These are phyloP conservation scores for Drosophila picticornis DNA, from an alignment of 2,888 invertebrate species.

Conservation along the genomic window DNA sequence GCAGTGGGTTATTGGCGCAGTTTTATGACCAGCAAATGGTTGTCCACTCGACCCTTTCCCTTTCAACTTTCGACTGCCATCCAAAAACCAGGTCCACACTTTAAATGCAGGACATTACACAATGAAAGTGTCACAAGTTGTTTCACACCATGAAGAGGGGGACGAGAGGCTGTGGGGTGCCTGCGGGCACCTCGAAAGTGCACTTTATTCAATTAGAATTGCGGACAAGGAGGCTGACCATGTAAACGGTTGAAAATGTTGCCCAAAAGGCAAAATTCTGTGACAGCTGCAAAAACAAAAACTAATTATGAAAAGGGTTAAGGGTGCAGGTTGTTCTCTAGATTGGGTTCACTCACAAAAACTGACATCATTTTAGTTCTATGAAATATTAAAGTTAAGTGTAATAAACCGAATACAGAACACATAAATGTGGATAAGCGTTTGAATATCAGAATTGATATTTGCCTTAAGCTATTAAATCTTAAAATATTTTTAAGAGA, in stretches of 20 bases:
- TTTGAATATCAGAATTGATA: neutral
- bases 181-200: conserved; percentile 61
- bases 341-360: conserved; percentile 5
- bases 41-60: neutral
- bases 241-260: conserved; percentile 65
- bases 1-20: conserved; percentile 79
- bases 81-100: neutral
- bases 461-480: neutral
- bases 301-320: conserved; percentile 62
- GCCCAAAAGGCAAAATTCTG: conserved; percentile 69
- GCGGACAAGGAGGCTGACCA: conserved; percentile 31
- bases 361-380: conserved; percentile 42
- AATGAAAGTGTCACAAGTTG: conserved; percentile 76
- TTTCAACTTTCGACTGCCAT: neutral
- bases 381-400: neutral
- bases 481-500: neutral
- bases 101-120: conserved; percentile 52
- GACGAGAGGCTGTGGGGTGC: conserved; percentile 17
- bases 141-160: conserved; percentile 5
- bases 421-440: neutral
- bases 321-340: neutral
- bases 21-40: conserved; percentile 64
- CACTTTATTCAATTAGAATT: conserved; percentile 77
- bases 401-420: neutral
- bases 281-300: conserved; percentile 64